Evolutionary conservation across 2,113 vertebrate species (phyloP).

Genomic region (Brevimyrus niger): DNA sequence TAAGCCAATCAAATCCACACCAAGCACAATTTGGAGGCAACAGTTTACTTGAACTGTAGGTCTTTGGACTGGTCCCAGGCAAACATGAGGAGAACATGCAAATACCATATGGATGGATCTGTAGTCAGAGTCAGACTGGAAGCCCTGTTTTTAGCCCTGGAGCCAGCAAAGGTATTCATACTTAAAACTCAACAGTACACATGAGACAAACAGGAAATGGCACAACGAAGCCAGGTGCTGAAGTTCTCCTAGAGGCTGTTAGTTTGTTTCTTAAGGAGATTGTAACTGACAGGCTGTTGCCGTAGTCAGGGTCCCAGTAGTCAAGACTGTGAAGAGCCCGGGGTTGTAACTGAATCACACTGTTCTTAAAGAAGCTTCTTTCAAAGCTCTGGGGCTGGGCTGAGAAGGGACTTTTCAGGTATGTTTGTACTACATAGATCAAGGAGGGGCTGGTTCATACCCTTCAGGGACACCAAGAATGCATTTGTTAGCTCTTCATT

Average conservation of each 20-base stretch:
- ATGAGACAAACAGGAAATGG: neutral
- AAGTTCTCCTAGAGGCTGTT: neutral
- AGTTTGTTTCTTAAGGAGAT: neutral
- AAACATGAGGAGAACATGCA: neutral
- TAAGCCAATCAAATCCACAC: neutral
- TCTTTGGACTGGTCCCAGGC: neutral
- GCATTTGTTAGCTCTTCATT: neutral
- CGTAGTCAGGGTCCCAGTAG: neutral
- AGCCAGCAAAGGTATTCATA: neutral
- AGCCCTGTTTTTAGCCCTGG: neutral
- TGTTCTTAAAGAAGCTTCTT: constrained; percentile 42
- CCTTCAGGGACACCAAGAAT: neutral
- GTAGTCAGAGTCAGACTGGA: neutral
- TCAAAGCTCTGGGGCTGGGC: constrained; percentile 58
- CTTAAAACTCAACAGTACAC: neutral
- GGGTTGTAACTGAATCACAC: neutral
- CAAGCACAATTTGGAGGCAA: neutral
- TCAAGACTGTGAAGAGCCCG: neutral
- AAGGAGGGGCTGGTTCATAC: constrained; percentile 25
- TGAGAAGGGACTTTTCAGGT: constrained; percentile 39
- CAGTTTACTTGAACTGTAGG: neutral
- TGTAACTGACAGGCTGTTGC: neutral
- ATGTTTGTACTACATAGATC: constrained; percentile 47
- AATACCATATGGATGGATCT: neutral
- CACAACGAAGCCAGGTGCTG: neutral